Conservation (phyloP, 2,113 vertebrate genomes). For the Hylia prasina region DNA sequence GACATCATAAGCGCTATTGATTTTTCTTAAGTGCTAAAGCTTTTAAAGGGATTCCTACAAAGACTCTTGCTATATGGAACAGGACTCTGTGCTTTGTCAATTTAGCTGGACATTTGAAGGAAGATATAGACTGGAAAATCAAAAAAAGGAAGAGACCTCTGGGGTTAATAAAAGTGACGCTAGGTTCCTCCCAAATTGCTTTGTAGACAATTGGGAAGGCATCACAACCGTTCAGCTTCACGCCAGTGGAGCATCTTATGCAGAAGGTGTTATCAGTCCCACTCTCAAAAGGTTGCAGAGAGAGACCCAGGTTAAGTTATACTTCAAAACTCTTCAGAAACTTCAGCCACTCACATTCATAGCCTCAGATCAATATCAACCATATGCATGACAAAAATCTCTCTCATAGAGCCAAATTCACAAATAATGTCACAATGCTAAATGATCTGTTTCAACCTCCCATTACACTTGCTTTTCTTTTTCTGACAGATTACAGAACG, state of each 20-base stretch:
- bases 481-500: conserved; percentile 22
- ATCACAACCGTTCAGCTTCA: conserved; percentile 12
- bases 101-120: conserved; percentile 53
- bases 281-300: conserved; percentile 5
- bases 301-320: background rate
- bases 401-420: background rate
- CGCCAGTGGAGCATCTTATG: background rate
- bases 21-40: conserved; percentile 73
- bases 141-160: conserved; percentile 55
- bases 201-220: conserved; percentile 47
- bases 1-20: conserved; percentile 64
- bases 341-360: background rate
- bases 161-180: conserved; percentile 62
- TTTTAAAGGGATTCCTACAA: conserved; percentile 67
- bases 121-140: conserved; percentile 34
- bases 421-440: conserved; percentile 49
- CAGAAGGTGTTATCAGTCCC: background rate
- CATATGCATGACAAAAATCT: conserved; percentile 19
- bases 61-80: background rate
- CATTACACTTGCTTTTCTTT: background rate
- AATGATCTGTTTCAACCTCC: conserved; percentile 33
- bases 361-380: background rate
- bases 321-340: conserved; percentile 25
- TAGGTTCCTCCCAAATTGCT: conserved; percentile 41
- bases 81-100: conserved; percentile 27